These are phyloP conservation scores for Epinotia ramella DNA, from an alignment of 2,888 invertebrate genomes.

Conservation along the genomic window DNA sequence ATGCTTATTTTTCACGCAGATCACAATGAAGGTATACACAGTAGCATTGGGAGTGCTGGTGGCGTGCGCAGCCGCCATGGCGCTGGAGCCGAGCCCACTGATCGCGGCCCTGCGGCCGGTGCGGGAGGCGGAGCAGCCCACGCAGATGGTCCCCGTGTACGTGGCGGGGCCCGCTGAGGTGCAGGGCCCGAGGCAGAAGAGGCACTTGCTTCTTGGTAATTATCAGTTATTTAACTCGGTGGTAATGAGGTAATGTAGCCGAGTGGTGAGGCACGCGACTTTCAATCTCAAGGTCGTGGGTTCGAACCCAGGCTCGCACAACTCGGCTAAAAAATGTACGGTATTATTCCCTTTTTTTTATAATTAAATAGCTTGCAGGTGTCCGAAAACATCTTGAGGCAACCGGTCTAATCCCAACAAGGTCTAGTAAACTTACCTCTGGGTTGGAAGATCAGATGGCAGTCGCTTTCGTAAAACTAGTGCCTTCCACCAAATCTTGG, in stretches of 20 bases:
- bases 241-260: neutral
- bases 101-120: constrained; percentile 58
- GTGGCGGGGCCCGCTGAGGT: constrained; percentile 50
- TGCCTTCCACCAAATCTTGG: too few relatives aligned
- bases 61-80: constrained; percentile 64
- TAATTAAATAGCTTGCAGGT: too few relatives aligned
- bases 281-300: too few relatives aligned
- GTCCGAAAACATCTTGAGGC: too few relatives aligned
- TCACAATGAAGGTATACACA: constrained; percentile 59
- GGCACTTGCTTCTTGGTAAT: constrained; percentile 70
- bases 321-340: too few relatives aligned
- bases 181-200: constrained; percentile 62
- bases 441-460: too few relatives aligned
- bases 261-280: too few relatives aligned
- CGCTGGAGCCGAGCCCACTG: constrained; percentile 62
- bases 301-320: too few relatives aligned
- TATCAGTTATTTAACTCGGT: neutral
- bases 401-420: too few relatives aligned
- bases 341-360: too few relatives aligned
- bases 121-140: constrained; percentile 20
- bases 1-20: constrained; percentile 15
- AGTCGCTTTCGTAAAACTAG: too few relatives aligned
- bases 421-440: too few relatives aligned
- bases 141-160: constrained; percentile 51
- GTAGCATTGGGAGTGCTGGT: constrained; percentile 64